Conservation (phyloP, 2,888 invertebrate genomes). For the Asteroscopus sphinx region DNA sequence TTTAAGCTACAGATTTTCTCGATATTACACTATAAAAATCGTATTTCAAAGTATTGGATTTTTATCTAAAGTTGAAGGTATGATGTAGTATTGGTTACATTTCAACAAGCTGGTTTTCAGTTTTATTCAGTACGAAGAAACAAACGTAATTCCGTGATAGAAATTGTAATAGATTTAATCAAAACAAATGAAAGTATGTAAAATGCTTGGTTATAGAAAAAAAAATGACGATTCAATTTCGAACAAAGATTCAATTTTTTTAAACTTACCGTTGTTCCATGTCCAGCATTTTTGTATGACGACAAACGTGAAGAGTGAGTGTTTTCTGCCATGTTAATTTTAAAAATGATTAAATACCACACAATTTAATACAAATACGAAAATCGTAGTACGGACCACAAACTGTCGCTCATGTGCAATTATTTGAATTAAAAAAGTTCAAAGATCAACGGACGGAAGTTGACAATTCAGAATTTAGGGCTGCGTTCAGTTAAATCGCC, state of each 20-base stretch:
- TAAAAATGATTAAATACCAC: background rate
- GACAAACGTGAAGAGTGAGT: conserved; percentile 90
- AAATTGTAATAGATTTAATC: background rate
- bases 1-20: too few relatives aligned
- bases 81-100: too few relatives aligned
- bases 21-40: too few relatives aligned
- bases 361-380: conserved; percentile 11
- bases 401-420: background rate
- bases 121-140: too few relatives aligned
- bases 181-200: conserved; percentile 8
- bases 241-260: conserved; percentile 25
- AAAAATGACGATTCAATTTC: conserved; percentile 1
- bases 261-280: conserved; percentile 92
- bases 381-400: conserved; percentile 6
- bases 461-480: background rate
- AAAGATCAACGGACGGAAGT: conserved; percentile 47
- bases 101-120: too few relatives aligned
- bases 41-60: too few relatives aligned
- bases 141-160: too few relatives aligned
- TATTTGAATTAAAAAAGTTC: conserved; percentile 6
- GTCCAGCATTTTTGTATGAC: conserved; percentile 94
- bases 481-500: too few relatives aligned
- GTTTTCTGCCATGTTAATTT: conserved; percentile 90
- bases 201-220: conserved; percentile 1
- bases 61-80: too few relatives aligned